These are phyloP conservation scores for Pseudopleuronectes americanus DNA, from an alignment of 2,797 vertebrate species.

Conservation along the genomic window DNA sequence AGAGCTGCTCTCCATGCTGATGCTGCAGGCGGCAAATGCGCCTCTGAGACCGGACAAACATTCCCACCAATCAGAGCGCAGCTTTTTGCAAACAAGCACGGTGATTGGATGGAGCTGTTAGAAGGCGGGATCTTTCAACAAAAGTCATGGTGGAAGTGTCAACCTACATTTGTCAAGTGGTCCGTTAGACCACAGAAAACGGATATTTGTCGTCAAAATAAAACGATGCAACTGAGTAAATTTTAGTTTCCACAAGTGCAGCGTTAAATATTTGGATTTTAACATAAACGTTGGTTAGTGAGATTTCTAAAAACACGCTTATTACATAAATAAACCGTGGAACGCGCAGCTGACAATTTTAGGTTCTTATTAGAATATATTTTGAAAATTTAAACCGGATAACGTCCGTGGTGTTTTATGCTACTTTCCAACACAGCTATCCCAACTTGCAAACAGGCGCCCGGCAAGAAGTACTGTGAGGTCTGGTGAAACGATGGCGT, in stretches of 20 bases:
- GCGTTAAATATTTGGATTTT: fast-evolving
- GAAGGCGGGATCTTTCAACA: slow-evolving; percentile 77
- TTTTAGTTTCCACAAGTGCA: fast-evolving
- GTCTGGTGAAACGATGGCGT: neutral
- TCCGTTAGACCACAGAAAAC: neutral
- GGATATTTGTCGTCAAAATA: slow-evolving; percentile 34
- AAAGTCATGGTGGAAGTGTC: slow-evolving; percentile 27
- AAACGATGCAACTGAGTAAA: neutral
- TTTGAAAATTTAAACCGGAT: slow-evolving; percentile 42
- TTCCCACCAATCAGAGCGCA: slow-evolving; percentile 54
- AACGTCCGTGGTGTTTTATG: fast-evolving
- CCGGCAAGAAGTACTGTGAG: slow-evolving; percentile 1
- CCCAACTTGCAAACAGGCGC: slow-evolving; percentile 33
- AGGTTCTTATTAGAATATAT: neutral
- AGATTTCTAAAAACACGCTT: fast-evolving
- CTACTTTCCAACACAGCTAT: neutral
- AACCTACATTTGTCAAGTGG: neutral
- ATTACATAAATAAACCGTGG: fast-evolving
- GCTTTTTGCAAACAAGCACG: slow-evolving; percentile 13
- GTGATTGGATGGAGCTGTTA: slow-evolving; percentile 50
- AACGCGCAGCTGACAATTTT: fast-evolving
- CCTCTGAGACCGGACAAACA: slow-evolving; percentile 14
- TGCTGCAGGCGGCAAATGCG: slow-evolving; percentile 53
- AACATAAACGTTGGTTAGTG: fast-evolving
- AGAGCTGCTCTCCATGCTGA: slow-evolving; percentile 1